Evolutionary conservation across 2,797 vertebrate species (phyloP), one percentile per base, ranked within the genome.

Genomic region (Lateolabrax maculatus): DNA sequence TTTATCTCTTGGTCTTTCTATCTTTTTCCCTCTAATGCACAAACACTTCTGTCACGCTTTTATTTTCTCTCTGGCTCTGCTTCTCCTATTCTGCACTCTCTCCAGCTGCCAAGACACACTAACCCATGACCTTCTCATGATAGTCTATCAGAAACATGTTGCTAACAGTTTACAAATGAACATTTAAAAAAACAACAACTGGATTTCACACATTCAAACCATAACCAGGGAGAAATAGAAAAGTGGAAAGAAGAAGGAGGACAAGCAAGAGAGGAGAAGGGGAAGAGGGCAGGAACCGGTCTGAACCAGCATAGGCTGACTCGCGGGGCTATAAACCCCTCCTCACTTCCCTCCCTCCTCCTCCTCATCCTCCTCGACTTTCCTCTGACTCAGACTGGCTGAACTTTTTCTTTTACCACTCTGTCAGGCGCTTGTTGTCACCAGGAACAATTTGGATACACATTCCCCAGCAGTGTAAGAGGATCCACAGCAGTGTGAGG

Each of bases 231-330:
- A 87, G 69, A 49, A 60, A 44, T 46, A 53, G 76, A 79, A 36
- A 25, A n/a, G 55, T 68, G 58, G 78, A 69, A 39, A 77, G 48
- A 56, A 79, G 53, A 56, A 74, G 70, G 63, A 67, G 55, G 25
- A 56, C 52, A 69, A 69, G 67, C 48, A 46, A 56, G 51, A 69
- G 58, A 56, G 37, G 55, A 67, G 76, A 78, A 85, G 80, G 71
- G 80, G 71, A 84, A 69, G 79, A 75, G 82, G 86, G 81, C 70
- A 83, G 81, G 85, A 96, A 95, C 95, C 89, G 87, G 95, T 95
- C 92, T 95, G 89, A 95, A 94, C 95, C 95, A 92, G 95, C 39
- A 18, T 57, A 66, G 83, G 86, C 94, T 77, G 91, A 94, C 92
- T 92, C 85, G 74, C 57, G 1, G 85, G 71, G 74, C 85, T 86